Percentiles rank a stretch among this genome's conserved stretches.
phyloP scores from a whole-genome alignment of 2,797 vertebrate genomes.

The Enteromius afrohamiltoni region DNA sequence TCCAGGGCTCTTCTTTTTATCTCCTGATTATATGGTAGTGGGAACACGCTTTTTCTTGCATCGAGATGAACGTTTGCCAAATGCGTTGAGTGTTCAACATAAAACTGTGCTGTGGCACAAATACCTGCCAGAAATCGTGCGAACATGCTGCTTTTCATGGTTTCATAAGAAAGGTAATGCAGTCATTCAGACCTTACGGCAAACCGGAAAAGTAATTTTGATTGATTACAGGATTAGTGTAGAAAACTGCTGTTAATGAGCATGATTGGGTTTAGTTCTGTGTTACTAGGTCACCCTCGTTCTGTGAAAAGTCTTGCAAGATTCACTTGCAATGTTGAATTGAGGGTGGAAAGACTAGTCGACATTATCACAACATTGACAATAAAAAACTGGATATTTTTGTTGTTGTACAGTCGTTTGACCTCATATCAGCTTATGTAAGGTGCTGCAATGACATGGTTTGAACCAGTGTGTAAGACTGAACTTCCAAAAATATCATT shows the following conservation, averaged over 20 bases:
- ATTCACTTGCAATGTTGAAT: not conserved
- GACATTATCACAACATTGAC: not conserved
- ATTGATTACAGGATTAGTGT: conserved; percentile 38
- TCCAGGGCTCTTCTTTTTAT: conserved; percentile 81
- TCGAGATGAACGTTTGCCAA: conserved; percentile 65
- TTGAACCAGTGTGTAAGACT: not conserved
- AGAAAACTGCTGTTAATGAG: not conserved
- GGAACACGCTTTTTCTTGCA: conserved; percentile 65
- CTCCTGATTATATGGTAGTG: conserved; percentile 88
- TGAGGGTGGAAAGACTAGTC: not conserved
- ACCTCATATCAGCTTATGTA: not conserved
- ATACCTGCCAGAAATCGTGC: conserved; percentile 33
- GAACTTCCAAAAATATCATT: not conserved
- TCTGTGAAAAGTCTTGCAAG: not conserved
- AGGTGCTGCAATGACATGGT: not conserved
- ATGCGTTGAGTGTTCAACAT: conserved; percentile 46
- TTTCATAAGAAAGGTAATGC: conserved; percentile 2
- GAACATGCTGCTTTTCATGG: conserved; percentile 50
- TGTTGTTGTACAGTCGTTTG: not conserved
- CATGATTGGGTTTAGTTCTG: not conserved
- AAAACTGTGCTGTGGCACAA: conserved; percentile 50
- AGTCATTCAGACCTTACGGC: conserved; percentile 19
- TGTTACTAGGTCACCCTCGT: not conserved
- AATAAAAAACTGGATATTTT: not conserved
- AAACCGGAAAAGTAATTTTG: conserved; percentile 25